A percentile compares a stretch with the other conserved stretches of the same genome.
Conservation (phyloP, 2,888 invertebrate genomes). For the Parochlus steinenii region DNA sequence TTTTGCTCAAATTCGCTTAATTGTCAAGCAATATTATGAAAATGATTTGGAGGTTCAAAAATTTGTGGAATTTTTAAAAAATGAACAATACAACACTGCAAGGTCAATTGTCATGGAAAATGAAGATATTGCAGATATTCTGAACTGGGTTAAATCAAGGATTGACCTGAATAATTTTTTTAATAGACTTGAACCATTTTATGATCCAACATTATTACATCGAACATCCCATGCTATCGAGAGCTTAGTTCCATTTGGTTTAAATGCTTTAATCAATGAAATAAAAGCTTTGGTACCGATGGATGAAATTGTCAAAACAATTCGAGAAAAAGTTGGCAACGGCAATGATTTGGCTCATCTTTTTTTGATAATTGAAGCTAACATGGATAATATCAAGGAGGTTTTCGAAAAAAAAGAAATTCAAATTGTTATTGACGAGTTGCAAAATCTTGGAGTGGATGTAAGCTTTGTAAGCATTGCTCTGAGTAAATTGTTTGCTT, state of each 20-base stretch:
- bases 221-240: neutral
- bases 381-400: constrained; percentile 17
- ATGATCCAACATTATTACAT: too few relatives aligned
- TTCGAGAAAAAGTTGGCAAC: constrained; percentile 16
- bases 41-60: constrained; percentile 1
- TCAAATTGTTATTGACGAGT: constrained; percentile 14
- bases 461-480: too few relatives aligned
- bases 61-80: neutral
- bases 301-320: constrained; percentile 15
- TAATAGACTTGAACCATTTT: too few relatives aligned
- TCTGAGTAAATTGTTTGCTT: too few relatives aligned
- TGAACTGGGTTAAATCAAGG: constrained; percentile 7
- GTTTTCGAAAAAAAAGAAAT: constrained; percentile 17
- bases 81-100: neutral
- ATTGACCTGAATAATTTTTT: too few relatives aligned
- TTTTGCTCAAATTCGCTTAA: constrained; percentile 1
- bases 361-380: constrained; percentile 16
- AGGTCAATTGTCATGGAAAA: neutral
- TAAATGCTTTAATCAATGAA: constrained; percentile 16
- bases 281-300: constrained; percentile 16
- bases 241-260: constrained; percentile 8
- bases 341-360: constrained; percentile 18
- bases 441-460: constrained; percentile 18
- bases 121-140: constrained; percentile 6
- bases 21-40: constrained; percentile 5